Base-by-base conservation (phyloP, 2,113 vertebrate species). In the Lethenteron camtschaticum region DNA sequence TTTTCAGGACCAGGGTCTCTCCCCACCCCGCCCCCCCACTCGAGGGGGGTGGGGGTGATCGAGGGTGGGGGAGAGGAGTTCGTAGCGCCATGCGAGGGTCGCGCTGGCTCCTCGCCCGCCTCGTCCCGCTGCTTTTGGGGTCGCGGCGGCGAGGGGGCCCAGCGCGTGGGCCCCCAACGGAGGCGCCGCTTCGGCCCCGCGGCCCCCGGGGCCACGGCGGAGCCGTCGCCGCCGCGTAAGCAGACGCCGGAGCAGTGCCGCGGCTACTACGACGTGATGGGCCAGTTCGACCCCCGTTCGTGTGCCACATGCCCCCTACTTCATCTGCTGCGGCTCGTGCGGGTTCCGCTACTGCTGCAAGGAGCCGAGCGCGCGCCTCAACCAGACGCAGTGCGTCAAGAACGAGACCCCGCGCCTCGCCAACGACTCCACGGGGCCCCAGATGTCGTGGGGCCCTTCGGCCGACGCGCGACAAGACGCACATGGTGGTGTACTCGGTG, bases 331-430 rank as follows among this genome's bases (percentile, higher is more conserved):
- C 76, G 94, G 94, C 83, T 96, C 94, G 85, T 99, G 94, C 84
- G 94, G 92, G 84, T 99, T 96, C 83, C 85, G 92, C 73, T 96
- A 95, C 83, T 99, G 94, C 83, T 99, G 94, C 82, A 86, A 88
- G 73, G 86, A 84, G 80, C 88, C 85, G 77, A 84, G 85, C 79
- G 86, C 88, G 9, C 84, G 87, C 57, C 77, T 99, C 80, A 90
- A 99, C 77, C 94, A 99, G 78, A 88, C 83, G 78, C 85, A 85
- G 79, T 99, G 94, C 77, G 95, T 86, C 59, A 99, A 96, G 80
- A 94, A 99, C 73, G 86, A 88, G 80, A 92, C 87, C 1, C 92
- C 90, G 13, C 77, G 85, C 70, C 96, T 91, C 91, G 85, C 95
- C 76, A 87, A 86, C 79, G 85, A 86, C 3, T 86, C 87, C 68